phyloP scores from a whole-genome alignment of 2,113 vertebrate genomes.

The Stegastes partitus region DNA sequence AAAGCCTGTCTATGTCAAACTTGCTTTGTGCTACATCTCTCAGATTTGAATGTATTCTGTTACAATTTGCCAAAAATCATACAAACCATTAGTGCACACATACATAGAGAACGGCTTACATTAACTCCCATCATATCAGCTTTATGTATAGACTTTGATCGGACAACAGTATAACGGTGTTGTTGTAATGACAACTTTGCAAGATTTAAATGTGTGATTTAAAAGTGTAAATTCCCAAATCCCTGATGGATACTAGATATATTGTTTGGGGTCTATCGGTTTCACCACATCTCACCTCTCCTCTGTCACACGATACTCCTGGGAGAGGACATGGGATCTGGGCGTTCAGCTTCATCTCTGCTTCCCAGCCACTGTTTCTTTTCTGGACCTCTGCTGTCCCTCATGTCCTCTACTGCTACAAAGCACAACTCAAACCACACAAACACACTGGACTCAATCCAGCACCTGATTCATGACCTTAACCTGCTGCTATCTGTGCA shows the following conservation, averaged over 20 bases:
- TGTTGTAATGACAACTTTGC: too few relatives aligned
- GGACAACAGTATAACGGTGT: too few relatives aligned
- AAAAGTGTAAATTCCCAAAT: background rate
- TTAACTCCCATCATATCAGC: too few relatives aligned
- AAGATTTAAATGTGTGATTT: background rate
- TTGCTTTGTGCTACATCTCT: too few relatives aligned
- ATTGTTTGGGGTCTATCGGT: background rate
- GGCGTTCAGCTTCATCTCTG: background rate
- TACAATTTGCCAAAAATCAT: too few relatives aligned
- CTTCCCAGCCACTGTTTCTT: conserved; percentile 2
- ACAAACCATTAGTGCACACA: too few relatives aligned
- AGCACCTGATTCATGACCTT: conserved; percentile 29
- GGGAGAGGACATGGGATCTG: conserved; percentile 33
- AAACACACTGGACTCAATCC: conserved; percentile 23
- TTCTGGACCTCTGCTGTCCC: conserved; percentile 1
- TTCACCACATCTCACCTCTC: background rate
- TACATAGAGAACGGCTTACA: too few relatives aligned
- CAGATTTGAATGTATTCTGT: too few relatives aligned
- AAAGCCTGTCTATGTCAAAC: too few relatives aligned
- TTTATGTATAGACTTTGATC: too few relatives aligned
- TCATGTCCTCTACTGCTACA: conserved; percentile 13
- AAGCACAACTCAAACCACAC: background rate
- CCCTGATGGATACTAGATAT: background rate
- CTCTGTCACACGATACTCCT: conserved; percentile 53
- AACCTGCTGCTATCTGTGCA: conserved; percentile 12